Base-by-base conservation (phyloP, 2,113 vertebrate species). In the Colinus virginianus region DNA sequence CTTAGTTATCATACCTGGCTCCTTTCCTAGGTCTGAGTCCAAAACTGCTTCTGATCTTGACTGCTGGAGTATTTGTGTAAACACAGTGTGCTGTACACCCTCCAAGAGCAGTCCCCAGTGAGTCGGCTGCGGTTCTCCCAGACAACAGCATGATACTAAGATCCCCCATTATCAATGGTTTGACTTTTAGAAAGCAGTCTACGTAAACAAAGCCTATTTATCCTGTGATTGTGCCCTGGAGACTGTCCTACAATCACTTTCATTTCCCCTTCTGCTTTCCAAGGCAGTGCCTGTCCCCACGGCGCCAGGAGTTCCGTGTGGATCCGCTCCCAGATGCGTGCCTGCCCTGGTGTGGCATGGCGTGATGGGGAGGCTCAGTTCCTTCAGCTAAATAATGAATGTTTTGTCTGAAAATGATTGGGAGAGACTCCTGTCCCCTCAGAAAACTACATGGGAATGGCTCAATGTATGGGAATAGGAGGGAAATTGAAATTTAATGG, bases 1-100 rank as follows among this genome's bases (percentile, higher is more conserved):
- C 85, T 89, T 76, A 84, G 58, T 90, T 93, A 63, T 89, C 91
- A 79, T 56, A 89, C 81, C 81, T 89, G 85, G 91, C 91, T 90
- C 3, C 0, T 83, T 89, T 91, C 68, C 91, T 86, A 86, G 91
- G 53, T 70, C 63, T 42, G 72, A 91, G 58, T 88, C 67, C 91
- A 86, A 76, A 86, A 34, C 51, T 78, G 62, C 85, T 88, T 88
- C 94, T 70, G 77, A 67, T 93, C 85, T 75, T 67, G 67, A 68
- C 71, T 83, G 91, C 81, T 83, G 28, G 78, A 89, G 81, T 20
- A 71, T 87, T 78, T 62, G 68, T 71, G 78, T 63, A 62, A 95
- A 71, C 46, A 42, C 68, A 86, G 58, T 10, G 0, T 30, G 42
- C 72, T 95, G 85, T 84, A 64, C 8, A 11, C 61, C 71, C 66